Conservation (phyloP, 2,888 invertebrate genomes). For the Melanostoma mellinum region DNA sequence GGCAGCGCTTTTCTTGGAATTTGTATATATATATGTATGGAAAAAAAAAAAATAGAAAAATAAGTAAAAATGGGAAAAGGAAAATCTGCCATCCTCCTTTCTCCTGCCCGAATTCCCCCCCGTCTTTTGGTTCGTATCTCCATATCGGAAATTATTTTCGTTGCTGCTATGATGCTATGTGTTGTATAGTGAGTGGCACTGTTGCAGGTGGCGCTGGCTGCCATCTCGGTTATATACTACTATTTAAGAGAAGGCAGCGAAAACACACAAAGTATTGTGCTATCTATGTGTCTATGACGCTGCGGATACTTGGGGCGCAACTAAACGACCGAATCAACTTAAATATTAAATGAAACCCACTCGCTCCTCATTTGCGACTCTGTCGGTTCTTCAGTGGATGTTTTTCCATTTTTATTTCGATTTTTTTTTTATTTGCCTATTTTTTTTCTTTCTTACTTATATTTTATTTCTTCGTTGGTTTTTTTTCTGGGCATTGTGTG, state of each 20-base stretch:
- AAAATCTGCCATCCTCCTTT: conserved; percentile 3
- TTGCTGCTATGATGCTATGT: conserved; percentile 56
- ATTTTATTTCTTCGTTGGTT: conserved; percentile 40
- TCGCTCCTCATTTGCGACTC: conserved; percentile 68
- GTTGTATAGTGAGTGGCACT: conserved; percentile 58
- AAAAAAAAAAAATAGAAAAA: conserved; percentile 29
- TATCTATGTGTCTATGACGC: conserved; percentile 50
- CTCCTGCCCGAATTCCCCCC: background rate
- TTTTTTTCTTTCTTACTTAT: conserved; percentile 16
- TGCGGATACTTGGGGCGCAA: conserved; percentile 66
- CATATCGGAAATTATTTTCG: conserved; percentile 69
- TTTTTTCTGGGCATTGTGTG: conserved; percentile 44
- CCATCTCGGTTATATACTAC: conserved; percentile 67
- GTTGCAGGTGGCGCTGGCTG: conserved; percentile 72
- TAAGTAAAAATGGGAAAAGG: conserved; percentile 24
- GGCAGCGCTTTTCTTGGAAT: conserved; percentile 50
- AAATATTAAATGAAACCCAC: conserved; percentile 71
- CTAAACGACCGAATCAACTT: conserved; percentile 71
- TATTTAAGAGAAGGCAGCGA: conserved; percentile 60
- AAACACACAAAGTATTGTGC: conserved; percentile 54
- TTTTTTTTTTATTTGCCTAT: conserved; percentile 11
- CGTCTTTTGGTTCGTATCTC: conserved; percentile 46
- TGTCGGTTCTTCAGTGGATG: conserved; percentile 45
- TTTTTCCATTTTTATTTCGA: conserved; percentile 30
- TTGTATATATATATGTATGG: no score